Evolutionary conservation across 2,113 vertebrate genomes (phyloP), one percentile per base, ranked within the genome.

Genomic region (Serilophus lunatus): DNA sequence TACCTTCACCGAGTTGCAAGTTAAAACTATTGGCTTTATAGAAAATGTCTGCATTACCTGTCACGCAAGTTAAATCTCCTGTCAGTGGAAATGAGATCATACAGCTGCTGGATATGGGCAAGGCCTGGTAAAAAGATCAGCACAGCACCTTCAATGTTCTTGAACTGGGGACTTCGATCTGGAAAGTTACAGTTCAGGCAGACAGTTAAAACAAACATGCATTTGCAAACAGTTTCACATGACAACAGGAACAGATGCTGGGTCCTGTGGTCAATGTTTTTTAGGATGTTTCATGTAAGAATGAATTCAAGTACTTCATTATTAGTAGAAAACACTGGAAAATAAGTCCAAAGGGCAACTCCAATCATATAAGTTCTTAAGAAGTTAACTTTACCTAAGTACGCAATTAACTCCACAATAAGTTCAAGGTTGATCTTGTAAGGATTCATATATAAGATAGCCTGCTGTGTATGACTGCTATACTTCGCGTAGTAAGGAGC

Each of bases 351-450:
- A 84, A 82, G 19, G 16, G 78, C 56, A 89, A 29, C 10, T 13
- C 9, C 42, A 79, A 42, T 31, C 9, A 82, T 9, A 70, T 11
- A 60, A 40, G 9, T 68, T 66, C 22, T 61, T 10, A 29, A 75
- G 54, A 75, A 70, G 24, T 8, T 53, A 28, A 82, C 35, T 15
- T 31, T 98, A 99, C 99, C 99, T 88, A 99, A 96, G 90, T 98
- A 99, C 25, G 96, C 95, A 51, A 99, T 97, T 78, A 99, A 97
- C 64, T 99, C 99, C 83, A 99, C 94, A 85, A 99, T 97, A 79
- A 99, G 98, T 88, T 99, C 99, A 97, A 99, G 98, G 95, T 99
- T 99, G 97, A 99, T 98, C 97, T 99, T 99, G 86, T 99, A 98
- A 19, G 99, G 99, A 96, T 99, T 99, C 99, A 99, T 99, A 92